Evolutionary conservation across 2,113 vertebrate genomes (phyloP).

Genomic region (Glaucomys volans): DNA sequence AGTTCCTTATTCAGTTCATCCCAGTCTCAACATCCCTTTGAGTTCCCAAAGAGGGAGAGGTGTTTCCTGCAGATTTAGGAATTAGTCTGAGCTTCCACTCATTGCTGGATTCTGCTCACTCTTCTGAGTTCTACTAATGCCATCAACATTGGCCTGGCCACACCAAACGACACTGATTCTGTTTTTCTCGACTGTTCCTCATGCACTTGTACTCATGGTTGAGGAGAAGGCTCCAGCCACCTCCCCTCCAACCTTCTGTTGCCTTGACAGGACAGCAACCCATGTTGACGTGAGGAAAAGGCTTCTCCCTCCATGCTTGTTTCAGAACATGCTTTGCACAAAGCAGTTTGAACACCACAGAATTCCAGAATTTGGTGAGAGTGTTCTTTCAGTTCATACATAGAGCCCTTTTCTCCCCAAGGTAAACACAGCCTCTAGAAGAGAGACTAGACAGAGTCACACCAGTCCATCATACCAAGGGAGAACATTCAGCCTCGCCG

Average conservation of each 20-base stretch:
- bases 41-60: fast-evolving
- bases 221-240: neutral
- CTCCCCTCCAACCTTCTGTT: neutral
- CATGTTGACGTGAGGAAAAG: neutral
- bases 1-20: neutral
- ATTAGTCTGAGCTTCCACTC: neutral
- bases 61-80: neutral
- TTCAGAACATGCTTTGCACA: neutral
- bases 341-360: neutral
- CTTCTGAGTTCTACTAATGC: neutral
- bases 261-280: neutral
- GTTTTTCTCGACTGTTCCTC: neutral
- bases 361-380: neutral
- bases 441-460: neutral
- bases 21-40: neutral
- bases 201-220: neutral
- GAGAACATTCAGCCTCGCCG: too few relatives aligned
- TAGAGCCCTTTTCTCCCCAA: neutral
- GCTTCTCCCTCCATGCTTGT: neutral
- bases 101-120: neutral
- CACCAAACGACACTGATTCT: neutral
- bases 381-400: neutral
- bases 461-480: neutral
- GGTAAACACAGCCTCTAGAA: neutral
- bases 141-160: neutral